Evolutionary conservation across 1,140 invertebrate genomes (phyloP).

Genomic region (Oreohelix idahoensis): DNA sequence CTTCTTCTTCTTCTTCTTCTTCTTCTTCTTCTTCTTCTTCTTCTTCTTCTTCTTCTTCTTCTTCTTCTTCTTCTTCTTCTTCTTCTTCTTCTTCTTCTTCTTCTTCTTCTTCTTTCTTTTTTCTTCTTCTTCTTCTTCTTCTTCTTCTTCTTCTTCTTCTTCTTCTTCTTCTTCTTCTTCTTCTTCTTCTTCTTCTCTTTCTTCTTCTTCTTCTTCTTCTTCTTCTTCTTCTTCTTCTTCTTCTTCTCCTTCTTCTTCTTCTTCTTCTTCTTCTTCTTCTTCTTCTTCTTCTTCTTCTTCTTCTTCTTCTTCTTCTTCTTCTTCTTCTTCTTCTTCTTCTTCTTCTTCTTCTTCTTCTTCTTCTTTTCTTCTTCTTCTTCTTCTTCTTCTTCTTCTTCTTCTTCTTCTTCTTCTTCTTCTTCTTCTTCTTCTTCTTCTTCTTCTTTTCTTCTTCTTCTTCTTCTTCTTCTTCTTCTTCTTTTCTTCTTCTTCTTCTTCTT

Average conservation of each 20-base stretch:
- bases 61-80: too few species aligned
- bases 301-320: background rate
- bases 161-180: background rate
- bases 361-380: background rate
- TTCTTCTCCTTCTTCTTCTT: too few species aligned
- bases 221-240: too few species aligned
- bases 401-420: background rate
- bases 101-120: background rate
- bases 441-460: too few species aligned
- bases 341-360: background rate
- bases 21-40: background rate
- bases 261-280: background rate
- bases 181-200: background rate
- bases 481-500: background rate
- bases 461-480: constrained; percentile 9
- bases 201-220: constrained; percentile 9
- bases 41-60: too few species aligned
- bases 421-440: constrained; percentile 10
- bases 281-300: background rate
- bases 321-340: too few species aligned
- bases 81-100: constrained; percentile 9
- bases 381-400: background rate
- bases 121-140: background rate
- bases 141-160: background rate
- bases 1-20: background rate